Evolutionary conservation across 2,888 invertebrate species (phyloP).

Genomic region (Clepsis dumicolana): DNA sequence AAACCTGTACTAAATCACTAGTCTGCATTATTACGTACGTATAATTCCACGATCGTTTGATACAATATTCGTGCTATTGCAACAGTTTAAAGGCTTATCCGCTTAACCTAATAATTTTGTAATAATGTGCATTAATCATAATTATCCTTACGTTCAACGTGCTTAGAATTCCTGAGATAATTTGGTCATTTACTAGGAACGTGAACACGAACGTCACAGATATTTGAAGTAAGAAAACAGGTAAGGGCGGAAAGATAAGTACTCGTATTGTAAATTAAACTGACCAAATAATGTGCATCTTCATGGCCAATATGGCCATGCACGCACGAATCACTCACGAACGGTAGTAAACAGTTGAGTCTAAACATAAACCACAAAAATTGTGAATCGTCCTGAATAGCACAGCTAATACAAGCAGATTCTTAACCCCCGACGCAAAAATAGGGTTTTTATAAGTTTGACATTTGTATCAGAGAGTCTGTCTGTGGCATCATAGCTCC

Average conservation of each 20-base stretch:
- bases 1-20: slow-evolving; percentile 85
- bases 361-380: too few species aligned
- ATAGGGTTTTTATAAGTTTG: too few species aligned
- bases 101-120: slow-evolving; percentile 41
- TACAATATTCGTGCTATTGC: slow-evolving; percentile 46
- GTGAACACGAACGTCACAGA: slow-evolving; percentile 8
- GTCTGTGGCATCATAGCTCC: too few species aligned
- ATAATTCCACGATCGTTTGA: slow-evolving; percentile 60
- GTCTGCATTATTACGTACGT: slow-evolving; percentile 76
- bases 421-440: too few species aligned
- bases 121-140: slow-evolving; percentile 35
- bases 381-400: too few species aligned
- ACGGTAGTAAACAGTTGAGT: too few species aligned
- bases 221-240: neutral
- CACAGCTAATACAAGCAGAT: too few species aligned
- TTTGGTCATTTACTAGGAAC: slow-evolving; percentile 12
- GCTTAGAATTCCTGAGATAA: slow-evolving; percentile 22
- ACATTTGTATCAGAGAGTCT: too few species aligned
- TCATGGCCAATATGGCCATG: too few species aligned
- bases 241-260: neutral
- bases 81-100: slow-evolving; percentile 43
- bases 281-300: neutral
- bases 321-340: neutral
- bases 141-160: slow-evolving; percentile 35
- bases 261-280: neutral